These are phyloP conservation scores for Clarias platycephalus DNA, from an alignment of 2,797 vertebrate genomes.

Conservation along the genomic window DNA sequence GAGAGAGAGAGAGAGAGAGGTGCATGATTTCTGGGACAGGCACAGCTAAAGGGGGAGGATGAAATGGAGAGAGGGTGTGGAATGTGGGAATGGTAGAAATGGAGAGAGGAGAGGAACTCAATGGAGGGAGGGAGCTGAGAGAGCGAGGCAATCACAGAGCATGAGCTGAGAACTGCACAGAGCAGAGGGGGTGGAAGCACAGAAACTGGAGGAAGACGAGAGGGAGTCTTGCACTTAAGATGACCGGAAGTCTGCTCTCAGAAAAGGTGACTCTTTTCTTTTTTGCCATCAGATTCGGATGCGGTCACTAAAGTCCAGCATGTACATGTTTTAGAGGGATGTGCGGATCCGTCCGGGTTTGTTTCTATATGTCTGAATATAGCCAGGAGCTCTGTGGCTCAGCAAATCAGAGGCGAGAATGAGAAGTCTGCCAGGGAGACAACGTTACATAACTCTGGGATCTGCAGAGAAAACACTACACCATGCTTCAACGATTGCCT, in stretches of 20 bases:
- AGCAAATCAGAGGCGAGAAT: conserved; percentile 32
- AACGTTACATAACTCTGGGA: conserved; percentile 43
- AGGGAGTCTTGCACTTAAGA: conserved; percentile 41
- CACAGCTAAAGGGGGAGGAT: conserved; percentile 35
- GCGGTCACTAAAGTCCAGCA: background rate
- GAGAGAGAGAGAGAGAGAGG: conserved; percentile 5
- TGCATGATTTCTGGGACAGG: conserved; percentile 26
- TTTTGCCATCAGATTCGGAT: background rate
- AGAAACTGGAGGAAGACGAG: conserved; percentile 31
- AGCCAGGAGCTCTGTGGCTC: conserved; percentile 14
- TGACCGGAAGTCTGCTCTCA: conserved; percentile 51
- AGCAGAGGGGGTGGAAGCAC: conserved; percentile 32
- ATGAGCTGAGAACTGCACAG: conserved; percentile 29
- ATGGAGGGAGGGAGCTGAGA: conserved; percentile 36
- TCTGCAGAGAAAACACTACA: conserved; percentile 41
- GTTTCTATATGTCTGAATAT: conserved; percentile 21
- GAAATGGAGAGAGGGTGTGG: conserved; percentile 36
- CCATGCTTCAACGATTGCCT: conserved; percentile 8
- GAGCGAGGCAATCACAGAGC: conserved; percentile 25
- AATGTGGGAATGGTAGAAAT: conserved; percentile 25
- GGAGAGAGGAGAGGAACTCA: conserved; percentile 10
- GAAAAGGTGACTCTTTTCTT: conserved; percentile 42
- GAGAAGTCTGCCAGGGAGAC: conserved; percentile 21
- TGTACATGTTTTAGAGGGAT: conserved; percentile 1
- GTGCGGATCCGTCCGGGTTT: background rate